Percentiles rank a stretch among this genome's conserved stretches.
phyloP scores from a whole-genome alignment of 2,113 vertebrate genomes.

The Athene noctua region DNA sequence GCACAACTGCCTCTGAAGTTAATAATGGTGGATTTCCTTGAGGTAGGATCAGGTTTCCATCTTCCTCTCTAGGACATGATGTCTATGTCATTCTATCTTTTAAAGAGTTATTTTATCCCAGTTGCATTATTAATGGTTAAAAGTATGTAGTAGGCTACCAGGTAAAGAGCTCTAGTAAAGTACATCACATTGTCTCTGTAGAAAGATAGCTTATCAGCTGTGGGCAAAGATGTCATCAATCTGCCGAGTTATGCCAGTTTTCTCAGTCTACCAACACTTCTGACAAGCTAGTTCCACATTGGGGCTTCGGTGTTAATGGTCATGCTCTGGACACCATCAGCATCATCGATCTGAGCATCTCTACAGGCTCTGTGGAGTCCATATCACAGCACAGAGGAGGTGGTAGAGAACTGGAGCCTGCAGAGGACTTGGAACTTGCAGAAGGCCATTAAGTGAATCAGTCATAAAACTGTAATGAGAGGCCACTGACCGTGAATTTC shows the following conservation, averaged over 20 bases:
- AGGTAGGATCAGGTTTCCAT: neutral
- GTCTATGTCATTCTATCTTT: neutral
- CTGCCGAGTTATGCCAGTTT: neutral
- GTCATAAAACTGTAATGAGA: neutral
- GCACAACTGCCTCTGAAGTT: neutral
- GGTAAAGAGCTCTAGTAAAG: neutral
- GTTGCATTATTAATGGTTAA: neutral
- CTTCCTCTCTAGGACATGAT: neutral
- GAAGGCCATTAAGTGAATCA: neutral
- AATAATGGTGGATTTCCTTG: neutral
- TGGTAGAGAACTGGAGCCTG: neutral
- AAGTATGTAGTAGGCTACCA: neutral
- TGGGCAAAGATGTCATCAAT: neutral
- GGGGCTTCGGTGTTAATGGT: neutral
- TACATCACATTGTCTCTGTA: neutral
- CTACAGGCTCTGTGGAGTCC: neutral
- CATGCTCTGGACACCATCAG: neutral
- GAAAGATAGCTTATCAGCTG: neutral
- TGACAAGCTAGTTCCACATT: neutral
- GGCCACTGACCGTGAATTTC: neutral
- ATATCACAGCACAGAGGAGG: neutral
- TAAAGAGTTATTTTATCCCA: neutral
- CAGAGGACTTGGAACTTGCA: neutral
- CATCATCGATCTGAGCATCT: neutral
- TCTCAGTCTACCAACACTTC: neutral